Evolutionary conservation across 2,113 vertebrate species (phyloP), one percentile per base, ranked within the genome.

Genomic region (Cavia aperea): DNA sequence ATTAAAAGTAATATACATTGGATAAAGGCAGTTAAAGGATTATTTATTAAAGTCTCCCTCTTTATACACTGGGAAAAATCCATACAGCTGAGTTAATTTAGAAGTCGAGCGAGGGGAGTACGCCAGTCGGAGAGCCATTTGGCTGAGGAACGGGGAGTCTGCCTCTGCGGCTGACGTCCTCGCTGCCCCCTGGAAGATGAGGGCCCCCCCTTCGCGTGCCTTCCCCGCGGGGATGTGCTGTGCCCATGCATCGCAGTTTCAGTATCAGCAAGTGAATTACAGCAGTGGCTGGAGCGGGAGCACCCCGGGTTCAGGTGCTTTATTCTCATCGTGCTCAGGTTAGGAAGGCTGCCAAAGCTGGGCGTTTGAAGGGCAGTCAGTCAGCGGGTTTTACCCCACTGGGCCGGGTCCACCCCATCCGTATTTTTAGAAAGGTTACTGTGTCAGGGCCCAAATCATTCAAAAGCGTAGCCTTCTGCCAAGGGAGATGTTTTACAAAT

Each of bases 1-100:
- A 97, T 97, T 89, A 94, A 96, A 97, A 96, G 90, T 95, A 95
- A 96, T 96, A 95, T 88, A 90, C 90, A 87, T 95, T 96, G 94
- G 95, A 95, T 93, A 93, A 95, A 95, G 92, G 93, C 84, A 94
- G 96, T 95, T 95, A 92, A 90, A 92, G 84, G 81, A 91, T 97
- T 96, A 94, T 96, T 97, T 97, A 94, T 96, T 95, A 94, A 94
- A 90, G 78, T 56, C 39, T 75, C 86, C 89, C 19, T 90, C 81
- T 89, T 92, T 91, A 75, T 95, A 43, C 88, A 86, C 73, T 73
- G 77, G 92, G 75, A 29, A 66, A 49, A 91, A 88, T 90, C 94
- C 82, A 0, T 58, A 79, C 90, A 60, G 68, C 49, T n/a, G 94
- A 95, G 83, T 96, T 89, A 93, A 68, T n/a, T 66, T 63, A 68